Evolutionary conservation across 2,797 vertebrate genomes (phyloP).

Genomic region (Cuniculus paca): DNA sequence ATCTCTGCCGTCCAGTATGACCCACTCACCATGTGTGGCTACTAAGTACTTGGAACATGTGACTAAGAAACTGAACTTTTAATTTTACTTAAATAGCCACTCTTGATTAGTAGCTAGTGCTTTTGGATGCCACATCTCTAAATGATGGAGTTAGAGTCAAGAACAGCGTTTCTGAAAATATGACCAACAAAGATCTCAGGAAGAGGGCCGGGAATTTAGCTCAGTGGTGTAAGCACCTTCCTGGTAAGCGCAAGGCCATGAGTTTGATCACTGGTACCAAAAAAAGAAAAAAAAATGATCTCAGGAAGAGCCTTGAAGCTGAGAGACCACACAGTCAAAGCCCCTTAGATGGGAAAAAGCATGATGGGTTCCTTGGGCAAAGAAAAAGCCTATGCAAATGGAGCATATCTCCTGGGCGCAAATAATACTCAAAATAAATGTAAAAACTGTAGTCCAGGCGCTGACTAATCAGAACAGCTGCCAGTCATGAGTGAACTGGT

Average conservation of each 20-base stretch:
- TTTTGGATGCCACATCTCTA: not conserved
- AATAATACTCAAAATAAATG: not conserved
- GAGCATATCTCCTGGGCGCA: not conserved
- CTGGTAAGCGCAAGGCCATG: too few relatives aligned
- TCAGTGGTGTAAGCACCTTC: too few relatives aligned
- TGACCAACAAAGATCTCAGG: not conserved
- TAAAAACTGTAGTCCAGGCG: not conserved
- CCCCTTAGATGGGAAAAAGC: not conserved
- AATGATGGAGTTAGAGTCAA: not conserved
- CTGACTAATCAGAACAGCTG: not conserved
- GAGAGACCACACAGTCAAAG: not conserved
- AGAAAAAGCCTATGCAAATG: not conserved
- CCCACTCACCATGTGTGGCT: not conserved
- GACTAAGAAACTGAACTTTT: not conserved
- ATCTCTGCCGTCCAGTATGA: not conserved
- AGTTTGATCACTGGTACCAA: too few relatives aligned
- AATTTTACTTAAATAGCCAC: not conserved
- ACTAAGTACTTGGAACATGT: not conserved
- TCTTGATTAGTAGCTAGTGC: not conserved
- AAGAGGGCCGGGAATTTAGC: too few relatives aligned
- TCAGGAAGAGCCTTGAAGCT: not conserved
- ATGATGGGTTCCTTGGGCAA: not conserved
- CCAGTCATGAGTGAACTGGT: not conserved
- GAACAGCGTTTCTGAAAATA: not conserved
- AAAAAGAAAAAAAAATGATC: too few relatives aligned